Percentiles rank a stretch among this genome's conserved stretches.
These are phyloP conservation scores for Stictonetta naevosa DNA, from an alignment of 2,113 vertebrate species.

Conservation along the genomic window DNA sequence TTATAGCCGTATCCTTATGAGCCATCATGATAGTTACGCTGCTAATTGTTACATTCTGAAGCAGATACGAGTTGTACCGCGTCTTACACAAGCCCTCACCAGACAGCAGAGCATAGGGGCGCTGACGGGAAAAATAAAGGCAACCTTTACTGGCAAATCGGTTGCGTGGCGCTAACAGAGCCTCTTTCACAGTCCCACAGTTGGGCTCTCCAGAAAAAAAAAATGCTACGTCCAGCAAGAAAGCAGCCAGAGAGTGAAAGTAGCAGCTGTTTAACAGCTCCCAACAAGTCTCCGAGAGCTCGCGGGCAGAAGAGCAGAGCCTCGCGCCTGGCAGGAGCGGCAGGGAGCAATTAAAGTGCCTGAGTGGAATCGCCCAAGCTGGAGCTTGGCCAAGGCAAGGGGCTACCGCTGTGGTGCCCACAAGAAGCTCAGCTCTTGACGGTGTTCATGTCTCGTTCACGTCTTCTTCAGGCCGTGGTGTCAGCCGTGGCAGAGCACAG, in stretches of 20 bases:
- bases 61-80: background rate
- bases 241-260: constrained; percentile 42
- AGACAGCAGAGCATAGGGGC: background rate
- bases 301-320: background rate
- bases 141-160: background rate
- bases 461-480: background rate
- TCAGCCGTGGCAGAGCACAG: background rate
- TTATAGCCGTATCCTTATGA: background rate
- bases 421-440: background rate
- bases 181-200: constrained; percentile 1
- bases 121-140: constrained; percentile 2
- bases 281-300: background rate
- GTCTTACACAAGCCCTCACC: background rate
- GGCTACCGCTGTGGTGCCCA: background rate
- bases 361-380: constrained; percentile 14
- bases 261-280: constrained; percentile 42
- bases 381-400: constrained; percentile 21
- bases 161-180: background rate
- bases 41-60: background rate
- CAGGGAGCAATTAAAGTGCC: background rate
- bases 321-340: background rate
- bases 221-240: background rate
- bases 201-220: background rate
- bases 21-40: background rate
- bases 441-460: background rate